Evolutionary conservation across 2,113 vertebrate genomes (phyloP).

Genomic region (Sebastes fasciatus): DNA sequence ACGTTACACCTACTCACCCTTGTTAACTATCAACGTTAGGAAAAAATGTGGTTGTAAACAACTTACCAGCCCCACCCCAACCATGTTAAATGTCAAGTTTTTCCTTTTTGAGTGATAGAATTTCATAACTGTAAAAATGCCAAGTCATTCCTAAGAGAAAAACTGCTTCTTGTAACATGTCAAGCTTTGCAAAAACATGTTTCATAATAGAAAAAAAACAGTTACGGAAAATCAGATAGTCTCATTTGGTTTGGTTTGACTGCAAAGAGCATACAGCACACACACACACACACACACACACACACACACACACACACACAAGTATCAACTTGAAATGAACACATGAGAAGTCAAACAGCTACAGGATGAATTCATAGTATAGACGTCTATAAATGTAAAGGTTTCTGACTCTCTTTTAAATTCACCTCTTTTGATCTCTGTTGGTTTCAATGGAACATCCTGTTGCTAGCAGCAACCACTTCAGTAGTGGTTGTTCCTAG

Average conservation of each 20-base stretch:
- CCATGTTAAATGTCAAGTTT: constrained; percentile 2
- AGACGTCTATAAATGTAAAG: no score
- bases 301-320: neutral
- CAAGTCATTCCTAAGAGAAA: constrained; percentile 18
- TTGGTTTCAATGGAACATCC: no score
- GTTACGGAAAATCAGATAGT: neutral
- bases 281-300: neutral
- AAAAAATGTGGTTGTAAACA: constrained; percentile 37
- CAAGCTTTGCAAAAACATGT: constrained; percentile 26
- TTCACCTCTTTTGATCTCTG: no score
- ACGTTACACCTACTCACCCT: neutral
- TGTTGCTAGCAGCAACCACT: no score
- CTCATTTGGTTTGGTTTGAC: neutral
- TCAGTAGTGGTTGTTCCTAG: no score
- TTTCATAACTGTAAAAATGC: constrained; percentile 23
- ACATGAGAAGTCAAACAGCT: no score
- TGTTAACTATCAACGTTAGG: constrained; percentile 10
- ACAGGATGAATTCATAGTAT: neutral
- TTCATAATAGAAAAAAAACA: neutral
- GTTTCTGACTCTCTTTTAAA: no score
- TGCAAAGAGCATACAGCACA: neutral
- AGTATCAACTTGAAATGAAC: no score
- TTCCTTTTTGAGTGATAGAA: constrained; percentile 14
- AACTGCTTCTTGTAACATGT: neutral
- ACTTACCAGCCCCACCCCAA: neutral